phyloP scores from a whole-genome alignment of 2,888 invertebrate genomes.

The Zhuqinia jingwanae region DNA sequence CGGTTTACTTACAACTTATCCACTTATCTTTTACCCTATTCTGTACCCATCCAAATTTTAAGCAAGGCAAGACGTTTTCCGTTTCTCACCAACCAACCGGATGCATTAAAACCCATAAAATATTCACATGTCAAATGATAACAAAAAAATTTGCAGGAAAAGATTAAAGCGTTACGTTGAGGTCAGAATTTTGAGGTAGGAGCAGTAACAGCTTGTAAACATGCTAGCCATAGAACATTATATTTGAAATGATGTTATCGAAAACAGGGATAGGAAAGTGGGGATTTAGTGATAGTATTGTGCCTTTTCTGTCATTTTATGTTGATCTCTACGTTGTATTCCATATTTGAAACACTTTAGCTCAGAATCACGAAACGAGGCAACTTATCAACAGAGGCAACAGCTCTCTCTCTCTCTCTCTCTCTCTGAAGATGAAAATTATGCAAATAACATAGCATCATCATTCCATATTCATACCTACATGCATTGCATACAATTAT shows the following conservation, averaged over 20 bases:
- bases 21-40: constrained; percentile 3
- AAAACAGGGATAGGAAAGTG: background rate
- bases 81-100: constrained; percentile 26
- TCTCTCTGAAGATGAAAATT: constrained; percentile 21
- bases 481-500: background rate
- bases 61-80: too few species aligned
- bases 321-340: background rate
- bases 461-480: too few species aligned
- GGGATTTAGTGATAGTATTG: background rate
- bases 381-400: too few species aligned
- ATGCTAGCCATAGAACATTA: background rate
- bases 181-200: background rate
- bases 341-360: constrained; percentile 1
- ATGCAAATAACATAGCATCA: constrained; percentile 29
- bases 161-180: background rate
- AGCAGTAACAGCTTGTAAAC: background rate
- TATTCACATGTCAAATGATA: constrained; percentile 25
- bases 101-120: constrained; percentile 7
- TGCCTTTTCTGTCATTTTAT: background rate
- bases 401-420: background rate
- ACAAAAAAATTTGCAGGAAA: constrained; percentile 19
- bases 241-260: background rate
- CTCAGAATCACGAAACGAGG: background rate
- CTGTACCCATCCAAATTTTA: too few species aligned
- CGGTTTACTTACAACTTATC: background rate